Evolutionary conservation across 1,140 invertebrate genomes (phyloP).

Genomic region (Drosophila suzukii): DNA sequence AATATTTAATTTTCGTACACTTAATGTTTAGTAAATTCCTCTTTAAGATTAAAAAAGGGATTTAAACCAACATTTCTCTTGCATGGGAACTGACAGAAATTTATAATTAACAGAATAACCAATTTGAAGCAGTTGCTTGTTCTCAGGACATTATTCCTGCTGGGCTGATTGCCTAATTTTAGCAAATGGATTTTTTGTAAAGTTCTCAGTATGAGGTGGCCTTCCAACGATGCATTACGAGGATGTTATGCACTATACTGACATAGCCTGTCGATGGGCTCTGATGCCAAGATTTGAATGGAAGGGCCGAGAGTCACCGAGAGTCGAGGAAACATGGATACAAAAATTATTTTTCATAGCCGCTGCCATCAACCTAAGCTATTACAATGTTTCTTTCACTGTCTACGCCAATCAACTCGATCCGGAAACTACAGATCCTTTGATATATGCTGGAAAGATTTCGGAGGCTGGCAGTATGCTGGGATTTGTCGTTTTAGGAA

Average conservation of each 20-base stretch:
- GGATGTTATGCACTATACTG: neutral
- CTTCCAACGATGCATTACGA: slow-evolving; percentile 4
- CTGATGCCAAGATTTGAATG: slow-evolving; percentile 8
- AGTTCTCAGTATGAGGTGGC: neutral
- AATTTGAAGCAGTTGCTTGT: slow-evolving; percentile 3
- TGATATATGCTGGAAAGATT: neutral
- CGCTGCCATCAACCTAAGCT: too few relatives aligned
- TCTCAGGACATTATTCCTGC: neutral
- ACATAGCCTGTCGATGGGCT: neutral
- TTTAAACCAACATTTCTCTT: neutral
- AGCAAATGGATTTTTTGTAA: neutral
- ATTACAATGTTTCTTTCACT: neutral
- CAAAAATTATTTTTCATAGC: neutral
- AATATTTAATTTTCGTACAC: too few relatives aligned
- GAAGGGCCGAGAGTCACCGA: slow-evolving; percentile 4
- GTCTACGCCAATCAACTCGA: slow-evolving; percentile 7
- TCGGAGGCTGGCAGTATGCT: neutral
- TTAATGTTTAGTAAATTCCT: too few relatives aligned
- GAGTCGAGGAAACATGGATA: neutral
- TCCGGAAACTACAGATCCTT: neutral
- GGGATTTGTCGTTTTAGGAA: too few relatives aligned
- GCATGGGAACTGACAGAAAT: neutral
- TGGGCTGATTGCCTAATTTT: neutral
- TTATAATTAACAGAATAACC: neutral
- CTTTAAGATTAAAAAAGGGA: neutral